Evolutionary conservation across 2,797 vertebrate genomes (phyloP), one percentile per base, ranked within the genome.

Genomic region (Lagodon rhomboides): DNA sequence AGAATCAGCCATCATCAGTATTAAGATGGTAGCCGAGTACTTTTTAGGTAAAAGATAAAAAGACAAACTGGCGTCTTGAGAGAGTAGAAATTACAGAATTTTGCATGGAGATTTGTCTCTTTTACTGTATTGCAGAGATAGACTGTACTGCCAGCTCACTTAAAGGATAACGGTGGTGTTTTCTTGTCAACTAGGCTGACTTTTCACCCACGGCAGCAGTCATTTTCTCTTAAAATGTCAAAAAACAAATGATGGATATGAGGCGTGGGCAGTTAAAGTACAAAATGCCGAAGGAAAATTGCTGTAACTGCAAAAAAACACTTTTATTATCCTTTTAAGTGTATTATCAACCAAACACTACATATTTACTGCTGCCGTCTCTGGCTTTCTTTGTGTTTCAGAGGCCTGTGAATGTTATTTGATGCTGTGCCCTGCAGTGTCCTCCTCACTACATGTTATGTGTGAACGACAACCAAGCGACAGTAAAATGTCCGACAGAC

Each of bases 341-440:
- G 34, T 88, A 53, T 7, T 56, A 62, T 68, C 72, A 86, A 75
- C 77, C 85, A 86, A 89, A 91, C 85, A 54, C 75, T 87, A 85
- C 82, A 73, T 80, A 44, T 73, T 73, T 64, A 61, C 30, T 34
- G 30, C 30, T 34, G 53, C 63, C 11, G 7, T 47, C 30, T 22
- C 6, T 16, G 50, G 68, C 50, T 60, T 67, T 71, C 72, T 82
- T 53, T 65, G 47, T 17, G 20, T 71, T 82, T 81, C 62, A 74
- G 59, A 82, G 66, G 68, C 77, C 84, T 68, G 70, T 85, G 88
- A 88, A 79, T 85, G 86, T 87, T 70, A n/a, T 50, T n/a, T 55
- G 55, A 87, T 63, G 76, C 75, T 82, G 73, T 63, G 62, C 64
- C 67, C 79, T 79, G 68, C 83, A 80, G 59, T 71, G 78, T 79